phyloP scores from a whole-genome alignment of 2,797 vertebrate species.

The Tarsius wallacei region DNA sequence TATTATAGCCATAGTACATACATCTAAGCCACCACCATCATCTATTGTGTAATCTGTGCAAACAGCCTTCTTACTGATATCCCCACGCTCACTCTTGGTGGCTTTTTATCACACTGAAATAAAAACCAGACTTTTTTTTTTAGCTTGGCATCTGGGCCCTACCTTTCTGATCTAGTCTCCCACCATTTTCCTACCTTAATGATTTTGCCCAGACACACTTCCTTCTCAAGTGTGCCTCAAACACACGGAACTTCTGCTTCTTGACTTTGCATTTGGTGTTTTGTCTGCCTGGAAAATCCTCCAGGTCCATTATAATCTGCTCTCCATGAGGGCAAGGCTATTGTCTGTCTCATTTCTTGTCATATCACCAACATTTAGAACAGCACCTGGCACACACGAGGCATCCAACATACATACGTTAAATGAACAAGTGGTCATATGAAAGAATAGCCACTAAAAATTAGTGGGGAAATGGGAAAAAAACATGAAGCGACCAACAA shows the following conservation, averaged over 20 bases:
- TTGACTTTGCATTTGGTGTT: background rate
- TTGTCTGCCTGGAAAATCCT: background rate
- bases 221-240: background rate
- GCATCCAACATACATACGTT: background rate
- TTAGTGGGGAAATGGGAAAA: background rate
- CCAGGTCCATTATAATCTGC: background rate
- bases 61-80: rapidly evolving
- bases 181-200: background rate
- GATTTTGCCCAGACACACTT: background rate
- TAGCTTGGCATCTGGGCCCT: background rate
- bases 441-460: background rate
- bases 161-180: background rate
- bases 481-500: background rate
- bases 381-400: too few relatives aligned
- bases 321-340: background rate
- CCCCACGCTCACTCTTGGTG: too few relatives aligned
- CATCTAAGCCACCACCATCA: rapidly evolving
- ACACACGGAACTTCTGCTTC: background rate
- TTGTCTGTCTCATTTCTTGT: background rate
- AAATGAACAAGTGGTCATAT: too few relatives aligned
- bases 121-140: too few relatives aligned
- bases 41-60: background rate
- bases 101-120: background rate
- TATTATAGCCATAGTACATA: too few relatives aligned
- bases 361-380: background rate